Evolutionary conservation across 2,113 vertebrate genomes (phyloP).

Genomic region (Myotis brandtii): DNA sequence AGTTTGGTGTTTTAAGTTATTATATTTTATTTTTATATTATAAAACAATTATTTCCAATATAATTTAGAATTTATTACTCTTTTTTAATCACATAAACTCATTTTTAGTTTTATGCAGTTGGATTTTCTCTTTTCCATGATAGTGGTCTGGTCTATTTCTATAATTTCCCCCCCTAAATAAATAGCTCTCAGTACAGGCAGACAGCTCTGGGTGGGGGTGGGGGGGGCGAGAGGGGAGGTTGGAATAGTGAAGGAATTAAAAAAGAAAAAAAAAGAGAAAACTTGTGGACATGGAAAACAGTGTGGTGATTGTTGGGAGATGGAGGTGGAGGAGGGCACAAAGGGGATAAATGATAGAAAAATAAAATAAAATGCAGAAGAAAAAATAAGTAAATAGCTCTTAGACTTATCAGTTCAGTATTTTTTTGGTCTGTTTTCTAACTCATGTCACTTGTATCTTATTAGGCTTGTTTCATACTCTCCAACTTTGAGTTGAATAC

Average conservation of each 20-base stretch:
- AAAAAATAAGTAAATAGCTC: background rate
- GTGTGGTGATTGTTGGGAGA: no score
- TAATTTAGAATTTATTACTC: background rate
- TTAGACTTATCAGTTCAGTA: background rate
- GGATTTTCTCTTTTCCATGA: background rate
- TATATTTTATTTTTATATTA: conserved; percentile 29
- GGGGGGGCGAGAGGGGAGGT: no score
- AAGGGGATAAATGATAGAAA: no score
- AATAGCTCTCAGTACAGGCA: background rate
- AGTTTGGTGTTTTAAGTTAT: conserved; percentile 45
- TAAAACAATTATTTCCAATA: conserved; percentile 31
- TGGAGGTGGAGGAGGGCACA: no score
- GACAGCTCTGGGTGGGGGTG: no score
- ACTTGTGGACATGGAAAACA: no score
- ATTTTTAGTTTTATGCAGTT: background rate
- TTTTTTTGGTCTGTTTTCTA: background rate
- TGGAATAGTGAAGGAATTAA: no score
- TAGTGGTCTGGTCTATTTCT: background rate
- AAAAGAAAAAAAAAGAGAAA: no score
- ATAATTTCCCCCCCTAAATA: background rate
- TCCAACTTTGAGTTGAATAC: conserved; percentile 3
- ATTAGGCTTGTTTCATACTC: conserved; percentile 15
- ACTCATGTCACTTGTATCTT: conserved; percentile 15
- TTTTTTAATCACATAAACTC: background rate
- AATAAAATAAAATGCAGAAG: no score